phyloP scores from a whole-genome alignment of 1,140 invertebrate genomes.

The Drosophila arizonae region DNA sequence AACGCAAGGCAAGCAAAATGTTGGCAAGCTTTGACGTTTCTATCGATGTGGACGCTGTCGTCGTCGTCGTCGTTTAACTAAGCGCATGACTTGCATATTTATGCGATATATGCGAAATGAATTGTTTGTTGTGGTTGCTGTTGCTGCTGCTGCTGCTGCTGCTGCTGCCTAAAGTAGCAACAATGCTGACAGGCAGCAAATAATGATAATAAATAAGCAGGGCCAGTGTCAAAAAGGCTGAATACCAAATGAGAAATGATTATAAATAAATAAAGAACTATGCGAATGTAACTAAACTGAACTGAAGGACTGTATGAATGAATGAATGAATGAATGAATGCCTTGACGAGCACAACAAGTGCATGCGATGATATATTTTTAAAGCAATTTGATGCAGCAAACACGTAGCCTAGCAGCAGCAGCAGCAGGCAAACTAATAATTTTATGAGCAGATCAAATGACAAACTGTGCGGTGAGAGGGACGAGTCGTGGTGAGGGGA shows the following conservation, averaged over 20 bases:
- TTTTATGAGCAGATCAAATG: constrained; percentile 71
- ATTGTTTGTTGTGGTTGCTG: constrained; percentile 51
- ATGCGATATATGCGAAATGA: constrained; percentile 69
- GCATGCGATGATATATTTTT: constrained; percentile 49
- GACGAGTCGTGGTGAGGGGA: neutral
- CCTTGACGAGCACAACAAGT: constrained; percentile 28
- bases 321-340: constrained; percentile 26
- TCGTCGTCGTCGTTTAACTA: constrained; percentile 31
- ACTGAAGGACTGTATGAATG: constrained; percentile 49
- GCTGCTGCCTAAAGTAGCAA: constrained; percentile 21
- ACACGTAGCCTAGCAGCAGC: constrained; percentile 26
- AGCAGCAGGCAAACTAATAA: constrained; percentile 57
- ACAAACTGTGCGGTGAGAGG: neutral
- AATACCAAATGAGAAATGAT: constrained; percentile 34
- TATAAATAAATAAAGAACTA: constrained; percentile 69
- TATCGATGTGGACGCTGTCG: constrained; percentile 16
- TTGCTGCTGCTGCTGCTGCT: constrained; percentile 15
- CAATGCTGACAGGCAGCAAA: constrained; percentile 37
- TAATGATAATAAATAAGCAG: constrained; percentile 48
- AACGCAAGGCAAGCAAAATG: constrained; percentile 3
- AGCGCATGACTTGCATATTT: constrained; percentile 73
- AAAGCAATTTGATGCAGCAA: constrained; percentile 65
- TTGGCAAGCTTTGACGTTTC: constrained; percentile 11
- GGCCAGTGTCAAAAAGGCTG: constrained; percentile 12
- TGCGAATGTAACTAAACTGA: constrained; percentile 23